phyloP scores from a whole-genome alignment of 2,888 invertebrate genomes.

The Nesidiocoris tenuis region DNA sequence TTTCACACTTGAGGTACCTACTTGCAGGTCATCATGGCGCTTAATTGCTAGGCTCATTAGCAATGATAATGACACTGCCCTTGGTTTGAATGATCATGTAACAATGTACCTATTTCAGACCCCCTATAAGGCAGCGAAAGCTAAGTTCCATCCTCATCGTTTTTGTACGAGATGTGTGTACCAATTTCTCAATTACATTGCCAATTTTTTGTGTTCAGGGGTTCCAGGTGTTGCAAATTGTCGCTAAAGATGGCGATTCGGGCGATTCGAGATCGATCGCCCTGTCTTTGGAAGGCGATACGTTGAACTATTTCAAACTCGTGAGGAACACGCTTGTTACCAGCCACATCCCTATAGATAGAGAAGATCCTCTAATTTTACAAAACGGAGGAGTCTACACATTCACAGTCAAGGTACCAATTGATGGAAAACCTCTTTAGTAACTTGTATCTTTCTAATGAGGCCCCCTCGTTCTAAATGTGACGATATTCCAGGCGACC shows the following conservation, averaged over 20 bases:
- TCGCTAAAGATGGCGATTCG: conserved; percentile 78
- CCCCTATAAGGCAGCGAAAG: no score
- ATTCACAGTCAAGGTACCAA: conserved; percentile 63
- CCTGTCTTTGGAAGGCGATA: conserved; percentile 69
- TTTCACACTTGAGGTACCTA: no score
- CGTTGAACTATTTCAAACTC: conserved; percentile 67
- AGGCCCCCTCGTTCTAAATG: neutral
- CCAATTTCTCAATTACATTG: no score
- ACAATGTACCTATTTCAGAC: no score
- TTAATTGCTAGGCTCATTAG: no score
- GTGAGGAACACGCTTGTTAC: conserved; percentile 61
- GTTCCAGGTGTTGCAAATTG: conserved; percentile 67
- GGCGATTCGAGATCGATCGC: conserved; percentile 68
- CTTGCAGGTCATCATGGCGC: no score
- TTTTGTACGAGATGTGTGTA: no score
- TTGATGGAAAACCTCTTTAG: neutral
- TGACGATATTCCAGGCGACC: conserved; percentile 61
- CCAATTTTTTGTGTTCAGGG: conserved; percentile 56
- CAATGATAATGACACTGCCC: no score
- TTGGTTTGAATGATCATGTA: no score
- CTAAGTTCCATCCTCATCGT: no score
- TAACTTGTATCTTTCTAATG: neutral
- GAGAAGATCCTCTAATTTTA: conserved; percentile 71
- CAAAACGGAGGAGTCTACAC: conserved; percentile 77
- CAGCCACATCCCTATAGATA: conserved; percentile 66